Conservation (phyloP, 2,888 invertebrate species). For the Synanthedon andrenaeformis region DNA sequence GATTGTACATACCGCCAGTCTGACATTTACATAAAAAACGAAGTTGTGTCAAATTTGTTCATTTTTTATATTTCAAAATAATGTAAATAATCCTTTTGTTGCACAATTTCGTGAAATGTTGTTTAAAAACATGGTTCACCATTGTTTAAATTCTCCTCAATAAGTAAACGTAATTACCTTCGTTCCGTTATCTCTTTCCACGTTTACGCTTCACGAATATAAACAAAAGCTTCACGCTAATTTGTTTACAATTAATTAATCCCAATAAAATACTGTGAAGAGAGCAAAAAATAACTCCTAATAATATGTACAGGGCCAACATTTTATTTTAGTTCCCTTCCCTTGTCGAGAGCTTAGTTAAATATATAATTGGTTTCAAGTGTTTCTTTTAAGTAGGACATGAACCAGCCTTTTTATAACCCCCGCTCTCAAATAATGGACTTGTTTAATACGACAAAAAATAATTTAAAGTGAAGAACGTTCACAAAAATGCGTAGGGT, state of each 20-base stretch:
- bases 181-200: constrained; percentile 15
- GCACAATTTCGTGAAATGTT: too few relatives aligned
- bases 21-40: too few relatives aligned
- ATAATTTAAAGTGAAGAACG: constrained; percentile 1
- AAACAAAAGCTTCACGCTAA: constrained; percentile 23
- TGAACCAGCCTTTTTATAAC: constrained; percentile 32
- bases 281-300: constrained; percentile 20
- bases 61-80: too few relatives aligned
- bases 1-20: too few relatives aligned
- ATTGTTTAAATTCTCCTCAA: constrained; percentile 9
- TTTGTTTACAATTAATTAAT: constrained; percentile 40
- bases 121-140: constrained; percentile 5
- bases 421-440: constrained; percentile 25
- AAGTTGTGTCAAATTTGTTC: too few relatives aligned
- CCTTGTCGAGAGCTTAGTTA: constrained; percentile 28
- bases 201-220: constrained; percentile 11
- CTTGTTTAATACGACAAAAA: constrained; percentile 18
- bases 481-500: constrained; percentile 5
- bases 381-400: constrained; percentile 38
- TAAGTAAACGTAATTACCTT: constrained; percentile 14
- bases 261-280: constrained; percentile 15
- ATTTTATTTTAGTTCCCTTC: constrained; percentile 29
- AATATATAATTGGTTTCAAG: constrained; percentile 57
- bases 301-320: constrained; percentile 22
- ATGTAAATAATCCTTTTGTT: too few relatives aligned